phyloP scores from a whole-genome alignment of 1,140 invertebrate genomes.

The Limonius californicus region DNA sequence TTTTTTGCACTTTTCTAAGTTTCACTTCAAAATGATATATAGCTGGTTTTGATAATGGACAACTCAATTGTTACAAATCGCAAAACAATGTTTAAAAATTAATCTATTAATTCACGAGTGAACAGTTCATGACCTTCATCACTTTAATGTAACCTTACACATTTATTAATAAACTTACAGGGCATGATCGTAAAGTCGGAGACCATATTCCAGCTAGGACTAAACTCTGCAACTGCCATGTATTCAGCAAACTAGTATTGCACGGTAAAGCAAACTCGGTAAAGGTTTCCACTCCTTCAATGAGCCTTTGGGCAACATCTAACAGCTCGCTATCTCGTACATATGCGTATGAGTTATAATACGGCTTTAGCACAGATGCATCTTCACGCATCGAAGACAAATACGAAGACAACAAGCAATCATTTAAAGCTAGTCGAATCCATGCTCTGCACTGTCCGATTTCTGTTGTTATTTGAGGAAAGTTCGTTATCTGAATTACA shows the following conservation, averaged over 20 bases:
- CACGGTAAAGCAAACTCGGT: slow-evolving; percentile 76
- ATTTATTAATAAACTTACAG: too few relatives aligned
- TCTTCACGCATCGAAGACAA: slow-evolving; percentile 72
- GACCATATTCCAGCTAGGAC: slow-evolving; percentile 81
- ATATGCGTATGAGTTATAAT: slow-evolving; percentile 75
- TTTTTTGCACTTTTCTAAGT: too few relatives aligned
- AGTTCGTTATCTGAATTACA: slow-evolving; percentile 52
- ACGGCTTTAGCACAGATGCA: slow-evolving; percentile 66
- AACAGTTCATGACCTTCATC: too few relatives aligned
- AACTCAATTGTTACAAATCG: too few relatives aligned
- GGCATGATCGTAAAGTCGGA: slow-evolving; percentile 68
- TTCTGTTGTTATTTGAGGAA: slow-evolving; percentile 81
- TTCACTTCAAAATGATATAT: too few relatives aligned
- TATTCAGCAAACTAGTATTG: slow-evolving; percentile 86
- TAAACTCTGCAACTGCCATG: slow-evolving; percentile 82
- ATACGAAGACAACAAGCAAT: slow-evolving; percentile 82
- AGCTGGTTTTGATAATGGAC: too few relatives aligned
- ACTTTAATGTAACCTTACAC: too few relatives aligned
- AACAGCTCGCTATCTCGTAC: slow-evolving; percentile 74
- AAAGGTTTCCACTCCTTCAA: slow-evolving; percentile 74
- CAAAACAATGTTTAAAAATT: too few relatives aligned
- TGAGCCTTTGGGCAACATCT: slow-evolving; percentile 69
- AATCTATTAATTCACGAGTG: too few relatives aligned
- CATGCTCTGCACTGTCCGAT: slow-evolving; percentile 87
- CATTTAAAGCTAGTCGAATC: slow-evolving; percentile 84